Evolutionary conservation across 2,797 vertebrate genomes (phyloP), one percentile per base, ranked within the genome.

Genomic region (Poecilia picta): DNA sequence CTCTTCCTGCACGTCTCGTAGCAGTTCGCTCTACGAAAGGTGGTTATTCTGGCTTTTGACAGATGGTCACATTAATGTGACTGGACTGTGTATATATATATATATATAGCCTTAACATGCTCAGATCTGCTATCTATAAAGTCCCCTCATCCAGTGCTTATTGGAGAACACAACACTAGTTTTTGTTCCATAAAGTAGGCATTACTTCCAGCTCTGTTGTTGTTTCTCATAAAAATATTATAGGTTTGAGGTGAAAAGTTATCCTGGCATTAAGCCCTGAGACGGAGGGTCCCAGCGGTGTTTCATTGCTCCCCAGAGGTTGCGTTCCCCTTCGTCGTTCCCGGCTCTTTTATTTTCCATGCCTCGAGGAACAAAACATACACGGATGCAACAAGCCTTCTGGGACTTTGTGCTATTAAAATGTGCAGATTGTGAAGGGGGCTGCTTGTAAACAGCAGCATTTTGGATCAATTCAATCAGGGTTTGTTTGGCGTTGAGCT

Each of bases 391-490:
- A 94, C 94, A 94, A 94, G 94, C 94, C 95, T 94, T 92, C 89
- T 92, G 95, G 95, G 94, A 95, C 83, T 72, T 81, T 33, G 78
- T 25, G 77, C 94, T 94, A 94, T 95, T 95, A 96, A 95, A 96
- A 85, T 82, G 86, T 88, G 88, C 86, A 81, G 88, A 95, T 92
- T 94, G 94, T 91, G 92, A 89, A 90, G 28, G 89, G 89, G 92
- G 88, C 55, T 33, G 86, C 94, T 94, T 95, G 93, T 94, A 95
- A 95, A 96, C 90, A 93, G 88, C 89, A 92, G 88, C 81, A 51
- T 85, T n/a, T 77, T 90, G 93, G 94, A 95, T 96, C 95, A 95
- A 95, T 96, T 92, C 91, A 95, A 94, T 96, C 95, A 95, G 89
- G 82, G 76, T 89, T 87, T 88, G 88, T 89, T 90, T 79, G 91